Percentiles rank a stretch among this genome's conserved stretches.
Evolutionary conservation across 1,140 invertebrate species (phyloP).

Genomic region (Macrosteles quadrilineatus): DNA sequence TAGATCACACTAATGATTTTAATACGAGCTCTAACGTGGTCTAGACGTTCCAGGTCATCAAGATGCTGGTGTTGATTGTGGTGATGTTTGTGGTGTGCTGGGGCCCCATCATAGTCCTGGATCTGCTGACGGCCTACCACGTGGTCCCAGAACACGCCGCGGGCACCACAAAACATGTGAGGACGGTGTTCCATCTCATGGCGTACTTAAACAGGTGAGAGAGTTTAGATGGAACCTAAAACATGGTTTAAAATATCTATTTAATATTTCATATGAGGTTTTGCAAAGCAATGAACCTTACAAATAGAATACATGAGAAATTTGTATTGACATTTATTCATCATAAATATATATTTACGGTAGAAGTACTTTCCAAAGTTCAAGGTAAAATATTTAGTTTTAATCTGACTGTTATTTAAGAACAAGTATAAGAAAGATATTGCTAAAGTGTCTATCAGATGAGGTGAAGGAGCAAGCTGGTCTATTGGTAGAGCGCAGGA

Average conservation of each 20-base stretch:
- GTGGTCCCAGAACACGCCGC: conserved; percentile 52
- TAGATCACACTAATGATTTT: too few species aligned
- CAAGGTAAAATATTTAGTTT: neutral
- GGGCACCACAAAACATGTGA: conserved; percentile 61
- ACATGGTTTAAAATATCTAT: neutral
- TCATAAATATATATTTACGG: neutral
- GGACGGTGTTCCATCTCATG: conserved; percentile 63
- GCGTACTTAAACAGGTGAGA: conserved; percentile 67
- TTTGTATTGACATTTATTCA: neutral
- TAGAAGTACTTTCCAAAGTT: neutral
- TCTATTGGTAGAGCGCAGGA: too few species aligned
- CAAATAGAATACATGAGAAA: neutral
- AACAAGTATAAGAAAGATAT: too few species aligned
- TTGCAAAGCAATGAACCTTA: neutral
- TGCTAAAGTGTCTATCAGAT: too few species aligned
- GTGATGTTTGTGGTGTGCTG: conserved; percentile 69
- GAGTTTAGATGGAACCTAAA: neutral
- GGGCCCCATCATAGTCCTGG: conserved; percentile 64
- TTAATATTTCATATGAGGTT: neutral
- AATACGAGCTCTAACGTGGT: too few species aligned
- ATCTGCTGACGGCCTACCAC: conserved; percentile 65
- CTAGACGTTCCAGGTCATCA: conserved; percentile 59
- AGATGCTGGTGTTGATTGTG: conserved; percentile 71
- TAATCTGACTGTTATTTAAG: neutral
- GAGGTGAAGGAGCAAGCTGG: too few species aligned